Evolutionary conservation across 1,140 invertebrate genomes (phyloP).

Genomic region (Cryptotermes secundus): DNA sequence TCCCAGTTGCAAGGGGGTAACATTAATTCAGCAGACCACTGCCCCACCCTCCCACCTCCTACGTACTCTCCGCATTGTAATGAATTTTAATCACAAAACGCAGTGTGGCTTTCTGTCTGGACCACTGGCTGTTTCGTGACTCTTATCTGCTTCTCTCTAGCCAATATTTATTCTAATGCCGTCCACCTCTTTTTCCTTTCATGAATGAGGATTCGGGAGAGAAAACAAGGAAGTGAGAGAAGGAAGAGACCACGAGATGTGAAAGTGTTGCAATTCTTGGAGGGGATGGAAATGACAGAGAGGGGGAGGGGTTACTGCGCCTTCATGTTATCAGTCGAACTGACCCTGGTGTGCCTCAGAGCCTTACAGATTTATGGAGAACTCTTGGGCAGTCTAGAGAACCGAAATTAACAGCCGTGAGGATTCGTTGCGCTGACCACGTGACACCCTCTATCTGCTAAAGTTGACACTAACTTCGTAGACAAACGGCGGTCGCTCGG

Average conservation of each 20-base stretch:
- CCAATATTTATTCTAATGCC: conserved; percentile 17
- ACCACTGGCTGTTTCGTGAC: not conserved
- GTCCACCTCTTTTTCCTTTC: not conserved
- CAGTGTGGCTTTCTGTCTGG: not conserved
- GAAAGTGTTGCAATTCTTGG: not conserved
- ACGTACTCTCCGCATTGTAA: not conserved
- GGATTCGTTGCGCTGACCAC: too few relatives aligned
- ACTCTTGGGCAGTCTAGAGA: too few relatives aligned
- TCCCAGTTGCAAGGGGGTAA: not conserved
- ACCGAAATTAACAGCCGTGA: too few relatives aligned
- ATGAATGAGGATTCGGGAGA: not conserved
- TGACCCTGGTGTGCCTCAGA: not conserved
- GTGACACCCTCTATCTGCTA: too few relatives aligned
- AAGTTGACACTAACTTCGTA: too few relatives aligned
- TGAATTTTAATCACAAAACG: conserved; percentile 14
- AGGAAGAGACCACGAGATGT: not conserved
- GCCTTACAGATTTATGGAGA: not conserved
- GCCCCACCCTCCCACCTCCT: not conserved
- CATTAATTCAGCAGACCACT: not conserved
- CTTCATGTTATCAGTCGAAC: not conserved
- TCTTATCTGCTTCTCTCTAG: not conserved
- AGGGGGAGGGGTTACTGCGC: not conserved
- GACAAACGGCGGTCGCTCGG: too few relatives aligned
- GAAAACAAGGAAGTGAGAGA: not conserved
- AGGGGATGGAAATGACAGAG: not conserved